Percentiles rank a stretch among this genome's conserved stretches.
These are phyloP conservation scores for Macquaria ambigua DNA, from an alignment of 2,113 vertebrate species.

Conservation along the genomic window DNA sequence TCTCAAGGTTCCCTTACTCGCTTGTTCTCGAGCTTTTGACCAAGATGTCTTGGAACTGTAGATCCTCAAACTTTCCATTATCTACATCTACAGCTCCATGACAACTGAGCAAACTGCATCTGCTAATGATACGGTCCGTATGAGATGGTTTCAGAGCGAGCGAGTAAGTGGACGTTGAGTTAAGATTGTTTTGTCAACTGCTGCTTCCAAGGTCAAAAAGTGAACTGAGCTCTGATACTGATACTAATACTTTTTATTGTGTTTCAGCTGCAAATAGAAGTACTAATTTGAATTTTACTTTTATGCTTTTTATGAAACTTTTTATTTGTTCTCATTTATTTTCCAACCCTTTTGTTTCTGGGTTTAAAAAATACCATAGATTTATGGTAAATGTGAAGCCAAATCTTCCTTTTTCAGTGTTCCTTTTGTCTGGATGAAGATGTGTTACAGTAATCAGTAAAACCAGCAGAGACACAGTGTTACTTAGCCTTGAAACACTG, in stretches of 20 bases:
- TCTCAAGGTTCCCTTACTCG: background rate
- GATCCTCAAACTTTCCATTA: constrained; percentile 7
- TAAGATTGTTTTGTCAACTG: background rate
- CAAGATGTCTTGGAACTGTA: background rate
- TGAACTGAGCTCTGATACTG: background rate
- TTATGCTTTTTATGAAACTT: background rate
- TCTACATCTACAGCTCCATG: background rate
- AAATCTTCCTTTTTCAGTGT: background rate
- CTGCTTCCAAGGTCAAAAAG: background rate
- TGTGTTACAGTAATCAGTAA: background rate
- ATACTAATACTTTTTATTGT: background rate
- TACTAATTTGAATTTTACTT: background rate
- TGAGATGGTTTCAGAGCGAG: background rate
- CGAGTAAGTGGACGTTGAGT: background rate
- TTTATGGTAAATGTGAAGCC: background rate
- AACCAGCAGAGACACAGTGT: background rate
- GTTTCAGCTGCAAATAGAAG: background rate
- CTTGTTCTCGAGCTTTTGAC: background rate
- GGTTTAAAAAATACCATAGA: background rate
- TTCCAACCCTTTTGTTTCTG: background rate
- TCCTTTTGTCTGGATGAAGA: background rate
- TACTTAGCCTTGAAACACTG: background rate
- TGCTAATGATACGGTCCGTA: background rate
- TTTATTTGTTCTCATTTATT: background rate
- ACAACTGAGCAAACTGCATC: background rate